phyloP scores from a whole-genome alignment of 1,140 invertebrate genomes.

The Rhysida immarginata region DNA sequence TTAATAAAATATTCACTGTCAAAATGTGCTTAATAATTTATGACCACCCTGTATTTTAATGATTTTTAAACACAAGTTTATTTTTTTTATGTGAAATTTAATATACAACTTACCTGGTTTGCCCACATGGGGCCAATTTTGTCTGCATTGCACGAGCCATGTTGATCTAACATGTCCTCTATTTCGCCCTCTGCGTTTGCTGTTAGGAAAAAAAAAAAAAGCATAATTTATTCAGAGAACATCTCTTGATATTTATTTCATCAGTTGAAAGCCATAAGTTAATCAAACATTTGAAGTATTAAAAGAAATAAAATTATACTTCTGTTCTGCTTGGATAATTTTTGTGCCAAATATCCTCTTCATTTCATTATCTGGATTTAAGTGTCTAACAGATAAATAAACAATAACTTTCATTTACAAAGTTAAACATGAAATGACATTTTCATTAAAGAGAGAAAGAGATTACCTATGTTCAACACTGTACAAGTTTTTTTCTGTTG shows the following conservation, averaged over 20 bases:
- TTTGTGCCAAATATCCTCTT: slow-evolving; percentile 69
- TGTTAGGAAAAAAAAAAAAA: slow-evolving; percentile 3
- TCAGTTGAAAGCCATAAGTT: background rate
- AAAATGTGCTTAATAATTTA: too few species aligned
- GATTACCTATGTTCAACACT: background rate
- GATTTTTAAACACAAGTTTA: background rate
- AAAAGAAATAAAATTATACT: slow-evolving; percentile 24
- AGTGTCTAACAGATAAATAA: slow-evolving; percentile 45
- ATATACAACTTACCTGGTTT: slow-evolving; percentile 37
- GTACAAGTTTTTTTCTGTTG: slow-evolving; percentile 7
- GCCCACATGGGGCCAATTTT: slow-evolving; percentile 46
- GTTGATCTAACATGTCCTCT: slow-evolving; percentile 42
- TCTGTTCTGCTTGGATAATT: slow-evolving; percentile 49
- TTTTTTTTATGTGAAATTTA: background rate
- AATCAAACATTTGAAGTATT: background rate
- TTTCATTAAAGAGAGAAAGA: background rate
- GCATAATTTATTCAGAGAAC: background rate
- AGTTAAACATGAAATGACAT: background rate
- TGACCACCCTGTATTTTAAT: too few species aligned
- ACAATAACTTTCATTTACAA: slow-evolving; percentile 8
- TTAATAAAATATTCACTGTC: too few species aligned
- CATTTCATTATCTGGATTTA: slow-evolving; percentile 71
- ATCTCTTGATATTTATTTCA: background rate
- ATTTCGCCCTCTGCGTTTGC: slow-evolving; percentile 40
- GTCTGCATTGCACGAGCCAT: slow-evolving; percentile 47